Percentiles rank a stretch among this genome's conserved stretches.
Evolutionary conservation across 1,140 invertebrate species (phyloP).

Genomic region (Drosophila seguyi): DNA sequence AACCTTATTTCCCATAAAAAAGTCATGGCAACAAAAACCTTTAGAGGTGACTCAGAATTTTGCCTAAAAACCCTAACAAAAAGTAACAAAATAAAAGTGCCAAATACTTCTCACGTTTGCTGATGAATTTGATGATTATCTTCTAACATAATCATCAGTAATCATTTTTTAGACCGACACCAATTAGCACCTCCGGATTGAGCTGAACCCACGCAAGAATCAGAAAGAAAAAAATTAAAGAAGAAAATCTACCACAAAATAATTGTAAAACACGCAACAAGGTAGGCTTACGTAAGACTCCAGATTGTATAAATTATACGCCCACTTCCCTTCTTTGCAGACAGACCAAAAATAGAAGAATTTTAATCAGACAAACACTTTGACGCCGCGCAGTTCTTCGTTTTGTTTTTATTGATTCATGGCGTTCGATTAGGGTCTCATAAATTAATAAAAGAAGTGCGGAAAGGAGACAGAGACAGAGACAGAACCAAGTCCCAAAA

Average conservation of each 20-base stretch:
- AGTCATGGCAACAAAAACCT: neutral
- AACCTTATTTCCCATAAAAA: slow-evolving; percentile 13
- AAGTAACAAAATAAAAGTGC: slow-evolving; percentile 6
- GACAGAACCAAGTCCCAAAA: slow-evolving; percentile 3
- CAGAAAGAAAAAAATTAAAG: neutral
- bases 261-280: slow-evolving; percentile 55
- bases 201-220: slow-evolving; percentile 33
- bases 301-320: slow-evolving; percentile 19
- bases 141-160: slow-evolving; percentile 33
- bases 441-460: slow-evolving; percentile 43
- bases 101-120: slow-evolving; percentile 12
- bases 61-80: neutral
- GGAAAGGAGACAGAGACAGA: neutral
- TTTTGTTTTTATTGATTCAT: slow-evolving; percentile 69
- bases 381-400: slow-evolving; percentile 34
- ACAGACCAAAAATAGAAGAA: slow-evolving; percentile 65
- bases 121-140: slow-evolving; percentile 41
- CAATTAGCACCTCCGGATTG: slow-evolving; percentile 61
- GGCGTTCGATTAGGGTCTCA: slow-evolving; percentile 65
- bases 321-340: slow-evolving; percentile 27
- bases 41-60: slow-evolving; percentile 53
- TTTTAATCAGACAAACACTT: slow-evolving; percentile 73
- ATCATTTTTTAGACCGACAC: slow-evolving; percentile 29
- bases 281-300: slow-evolving; percentile 50
- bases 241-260: slow-evolving; percentile 30